A percentile compares a stretch with the other conserved stretches of the same genome.
Evolutionary conservation across 2,888 invertebrate genomes (phyloP).

Genomic region (Tridacna gigas): DNA sequence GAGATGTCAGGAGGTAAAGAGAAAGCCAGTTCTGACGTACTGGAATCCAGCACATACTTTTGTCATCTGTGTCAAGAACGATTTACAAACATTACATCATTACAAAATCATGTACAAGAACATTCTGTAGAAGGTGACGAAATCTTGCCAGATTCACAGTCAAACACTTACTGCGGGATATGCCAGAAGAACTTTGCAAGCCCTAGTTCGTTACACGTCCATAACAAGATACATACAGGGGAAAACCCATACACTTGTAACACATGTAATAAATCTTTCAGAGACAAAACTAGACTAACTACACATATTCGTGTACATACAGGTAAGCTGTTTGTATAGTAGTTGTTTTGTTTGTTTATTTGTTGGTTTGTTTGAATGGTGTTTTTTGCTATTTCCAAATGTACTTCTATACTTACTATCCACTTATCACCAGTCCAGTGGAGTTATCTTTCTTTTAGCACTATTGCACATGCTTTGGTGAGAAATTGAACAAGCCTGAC

Average conservation of each 20-base stretch:
- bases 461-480: too few species aligned
- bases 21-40: neutral
- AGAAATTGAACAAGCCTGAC: too few species aligned
- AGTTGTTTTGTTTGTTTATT: too few species aligned
- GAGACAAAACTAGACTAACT: slow-evolving; percentile 48
- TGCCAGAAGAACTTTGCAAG: slow-evolving; percentile 42
- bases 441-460: too few species aligned
- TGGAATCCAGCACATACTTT: slow-evolving; percentile 41
- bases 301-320: slow-evolving; percentile 49
- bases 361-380: too few species aligned
- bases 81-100: slow-evolving; percentile 29
- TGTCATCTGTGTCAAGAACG: slow-evolving; percentile 53
- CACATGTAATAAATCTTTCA: slow-evolving; percentile 40
- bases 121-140: slow-evolving; percentile 26
- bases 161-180: slow-evolving; percentile 14
- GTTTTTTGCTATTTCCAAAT: too few species aligned
- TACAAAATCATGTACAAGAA: slow-evolving; percentile 41
- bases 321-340: slow-evolving; percentile 6
- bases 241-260: slow-evolving; percentile 45
- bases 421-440: too few species aligned
- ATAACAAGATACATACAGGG: slow-evolving; percentile 42
- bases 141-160: neutral
- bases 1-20: slow-evolving; percentile 19
- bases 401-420: too few species aligned
- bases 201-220: slow-evolving; percentile 33